Evolutionary conservation across 2,888 invertebrate species (phyloP).

Genomic region (Netelia virgata): DNA sequence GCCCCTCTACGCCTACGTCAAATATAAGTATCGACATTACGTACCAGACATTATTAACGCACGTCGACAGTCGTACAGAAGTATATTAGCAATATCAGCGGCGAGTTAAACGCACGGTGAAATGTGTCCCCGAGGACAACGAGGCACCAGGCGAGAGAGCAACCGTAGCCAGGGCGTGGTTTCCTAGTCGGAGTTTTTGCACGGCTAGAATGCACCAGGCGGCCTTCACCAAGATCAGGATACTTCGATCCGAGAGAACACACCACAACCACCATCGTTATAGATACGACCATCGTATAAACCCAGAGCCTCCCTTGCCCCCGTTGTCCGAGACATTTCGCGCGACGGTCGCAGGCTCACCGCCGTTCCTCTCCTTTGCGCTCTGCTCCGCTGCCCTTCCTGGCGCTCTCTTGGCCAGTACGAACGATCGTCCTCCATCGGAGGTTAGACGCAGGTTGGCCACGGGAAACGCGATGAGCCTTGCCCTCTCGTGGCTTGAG

Average conservation of each 20-base stretch:
- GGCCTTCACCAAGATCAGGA: constrained; percentile 83
- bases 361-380: constrained; percentile 43
- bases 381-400: constrained; percentile 54
- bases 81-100: constrained; percentile 31
- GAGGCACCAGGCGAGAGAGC: constrained; percentile 59
- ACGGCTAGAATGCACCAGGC: constrained; percentile 82
- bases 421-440: background rate
- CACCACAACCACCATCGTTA: constrained; percentile 39
- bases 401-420: constrained; percentile 31
- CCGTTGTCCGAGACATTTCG: constrained; percentile 36
- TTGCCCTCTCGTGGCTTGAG: background rate
- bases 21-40: background rate
- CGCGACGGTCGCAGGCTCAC: constrained; percentile 3
- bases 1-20: background rate
- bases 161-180: constrained; percentile 81
- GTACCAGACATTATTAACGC: background rate
- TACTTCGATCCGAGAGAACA: constrained; percentile 73
- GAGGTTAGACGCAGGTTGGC: too few relatives aligned
- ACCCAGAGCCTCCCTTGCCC: constrained; percentile 13
- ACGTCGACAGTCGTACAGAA: background rate
- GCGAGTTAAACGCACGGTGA: constrained; percentile 70
- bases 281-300: constrained; percentile 18
- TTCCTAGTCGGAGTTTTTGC: constrained; percentile 83
- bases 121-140: constrained; percentile 82
- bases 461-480: too few relatives aligned